Conservation (phyloP, 2,113 vertebrate species). For the Dascyllus trimaculatus region DNA sequence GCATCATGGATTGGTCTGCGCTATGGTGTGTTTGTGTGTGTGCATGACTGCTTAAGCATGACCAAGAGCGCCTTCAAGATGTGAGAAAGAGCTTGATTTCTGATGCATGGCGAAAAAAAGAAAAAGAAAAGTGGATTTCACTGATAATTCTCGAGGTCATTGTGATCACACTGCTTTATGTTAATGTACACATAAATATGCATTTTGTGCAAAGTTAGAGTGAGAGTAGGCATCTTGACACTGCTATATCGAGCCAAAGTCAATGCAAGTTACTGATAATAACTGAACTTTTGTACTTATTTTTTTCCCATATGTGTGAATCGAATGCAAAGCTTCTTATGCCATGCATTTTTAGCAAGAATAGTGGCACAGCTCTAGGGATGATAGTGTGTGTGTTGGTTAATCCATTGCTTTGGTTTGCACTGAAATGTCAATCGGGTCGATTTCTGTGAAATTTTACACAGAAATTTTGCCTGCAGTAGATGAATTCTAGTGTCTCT, state of each 20-base stretch:
- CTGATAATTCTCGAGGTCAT: not conserved
- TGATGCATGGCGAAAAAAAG: not conserved
- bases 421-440: not conserved
- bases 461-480: not conserved
- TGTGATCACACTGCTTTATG: not conserved
- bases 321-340: not conserved
- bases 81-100: constrained; percentile 16
- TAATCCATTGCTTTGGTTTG: not conserved
- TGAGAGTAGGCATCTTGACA: too few species aligned
- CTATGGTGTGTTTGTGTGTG: constrained; percentile 5
- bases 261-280: too few species aligned
- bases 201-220: not conserved
- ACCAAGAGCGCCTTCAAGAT: constrained; percentile 21
- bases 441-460: not conserved
- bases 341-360: not conserved
- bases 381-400: not conserved
- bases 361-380: not conserved
- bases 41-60: constrained; percentile 5
- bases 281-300: too few species aligned
- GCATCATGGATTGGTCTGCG: constrained; percentile 20
- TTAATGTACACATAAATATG: not conserved
- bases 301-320: too few species aligned
- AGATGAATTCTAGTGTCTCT: not conserved
- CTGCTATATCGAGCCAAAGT: too few species aligned
- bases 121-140: not conserved